phyloP scores from a whole-genome alignment of 2,797 vertebrate genomes.

The Xenentodon cancila region DNA sequence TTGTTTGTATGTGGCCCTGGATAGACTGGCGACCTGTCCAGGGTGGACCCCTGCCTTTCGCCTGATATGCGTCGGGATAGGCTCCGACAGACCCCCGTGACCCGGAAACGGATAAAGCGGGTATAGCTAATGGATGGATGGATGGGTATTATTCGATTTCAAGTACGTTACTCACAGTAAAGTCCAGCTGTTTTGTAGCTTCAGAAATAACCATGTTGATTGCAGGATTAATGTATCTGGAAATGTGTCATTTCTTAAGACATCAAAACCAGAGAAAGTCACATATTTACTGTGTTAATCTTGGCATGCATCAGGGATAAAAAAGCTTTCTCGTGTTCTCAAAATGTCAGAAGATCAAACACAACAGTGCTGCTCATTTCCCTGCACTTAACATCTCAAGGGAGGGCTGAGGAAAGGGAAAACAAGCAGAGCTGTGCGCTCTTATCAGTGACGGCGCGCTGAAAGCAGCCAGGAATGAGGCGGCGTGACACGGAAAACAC shows the following conservation, averaged over 20 bases:
- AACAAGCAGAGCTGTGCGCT: conserved; percentile 72
- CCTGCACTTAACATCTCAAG: conserved; percentile 80
- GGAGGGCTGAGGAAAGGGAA: conserved; percentile 67
- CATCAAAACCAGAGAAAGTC: conserved; percentile 9
- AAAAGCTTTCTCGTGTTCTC: conserved; percentile 64
- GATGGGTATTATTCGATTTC: too few species aligned
- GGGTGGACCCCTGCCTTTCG: too few species aligned
- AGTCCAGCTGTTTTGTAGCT: too few species aligned
- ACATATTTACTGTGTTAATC: conserved; percentile 50
- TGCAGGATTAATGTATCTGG: too few species aligned
- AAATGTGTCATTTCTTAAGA: conserved; percentile 1
- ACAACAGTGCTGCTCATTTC: conserved; percentile 76
- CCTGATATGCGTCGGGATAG: too few species aligned
- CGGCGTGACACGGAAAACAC: conserved; percentile 17
- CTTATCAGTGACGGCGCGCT: conserved; percentile 88
- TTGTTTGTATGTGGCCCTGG: too few species aligned
- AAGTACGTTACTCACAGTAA: too few species aligned
- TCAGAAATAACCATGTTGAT: too few species aligned
- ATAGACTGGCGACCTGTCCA: too few species aligned
- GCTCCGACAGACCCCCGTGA: too few species aligned
- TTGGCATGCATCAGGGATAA: conserved; percentile 34
- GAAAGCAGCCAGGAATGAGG: conserved; percentile 76
- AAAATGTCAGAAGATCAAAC: conserved; percentile 74
- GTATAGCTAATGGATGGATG: too few species aligned
- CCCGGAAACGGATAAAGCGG: too few species aligned